These are phyloP conservation scores for Cyprinodon diabolis DNA, from an alignment of 2,797 vertebrate genomes.

Conservation along the genomic window DNA sequence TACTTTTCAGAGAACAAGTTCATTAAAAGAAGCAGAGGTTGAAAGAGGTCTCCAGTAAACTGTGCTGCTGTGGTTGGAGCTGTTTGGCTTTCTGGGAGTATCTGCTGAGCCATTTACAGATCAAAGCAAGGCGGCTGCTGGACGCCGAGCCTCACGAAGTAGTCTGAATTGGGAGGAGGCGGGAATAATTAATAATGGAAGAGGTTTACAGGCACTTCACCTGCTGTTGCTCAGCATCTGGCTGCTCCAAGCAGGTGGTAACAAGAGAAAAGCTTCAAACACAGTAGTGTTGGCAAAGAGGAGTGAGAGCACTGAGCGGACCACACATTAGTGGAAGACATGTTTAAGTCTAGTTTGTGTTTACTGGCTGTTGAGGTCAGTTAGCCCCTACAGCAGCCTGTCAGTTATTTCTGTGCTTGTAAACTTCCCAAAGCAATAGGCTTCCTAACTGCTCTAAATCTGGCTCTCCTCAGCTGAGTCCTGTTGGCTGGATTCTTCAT, in stretches of 20 bases:
- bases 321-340: neutral
- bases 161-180: conserved; percentile 21
- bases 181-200: conserved; percentile 44
- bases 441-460: conserved; percentile 11
- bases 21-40: conserved; percentile 17
- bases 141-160: conserved; percentile 22
- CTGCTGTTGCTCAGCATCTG: conserved; percentile 18
- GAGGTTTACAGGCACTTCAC: conserved; percentile 25
- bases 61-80: neutral
- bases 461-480: conserved; percentile 17
- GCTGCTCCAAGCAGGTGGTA: conserved; percentile 19
- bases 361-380: neutral
- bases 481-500: neutral
- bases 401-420: conserved; percentile 5
- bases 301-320: neutral
- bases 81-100: conserved; percentile 14
- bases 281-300: neutral
- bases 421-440: conserved; percentile 2
- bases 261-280: neutral
- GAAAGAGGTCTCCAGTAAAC: conserved; percentile 16
- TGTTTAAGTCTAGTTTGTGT: neutral
- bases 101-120: conserved; percentile 24
- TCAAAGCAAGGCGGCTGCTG: conserved; percentile 25
- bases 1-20: neutral
- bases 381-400: neutral